Percentiles rank a stretch among this genome's conserved stretches.
These are phyloP conservation scores for Zaprionus vittiger DNA, from an alignment of 1,140 invertebrate genomes.

Conservation along the genomic window DNA sequence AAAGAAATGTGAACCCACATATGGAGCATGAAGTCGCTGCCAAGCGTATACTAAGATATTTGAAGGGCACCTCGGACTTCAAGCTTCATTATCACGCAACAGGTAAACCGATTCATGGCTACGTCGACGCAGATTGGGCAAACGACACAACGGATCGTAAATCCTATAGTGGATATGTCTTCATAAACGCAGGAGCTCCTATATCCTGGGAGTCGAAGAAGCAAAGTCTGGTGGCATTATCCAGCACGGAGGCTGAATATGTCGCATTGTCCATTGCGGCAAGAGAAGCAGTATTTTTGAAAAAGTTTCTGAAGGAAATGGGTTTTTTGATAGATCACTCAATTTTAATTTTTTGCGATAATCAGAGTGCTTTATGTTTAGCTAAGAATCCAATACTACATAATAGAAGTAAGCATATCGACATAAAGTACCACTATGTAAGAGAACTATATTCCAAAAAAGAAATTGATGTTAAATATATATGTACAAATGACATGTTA, in stretches of 20 bases:
- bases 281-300: too few species aligned
- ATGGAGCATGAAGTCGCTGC: slow-evolving; percentile 1
- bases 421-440: slow-evolving; percentile 35
- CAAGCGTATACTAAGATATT: too few species aligned
- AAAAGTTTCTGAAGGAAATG: slow-evolving; percentile 63
- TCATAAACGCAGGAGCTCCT: background rate
- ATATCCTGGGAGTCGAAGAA: slow-evolving; percentile 22
- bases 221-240: slow-evolving; percentile 55
- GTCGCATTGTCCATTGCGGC: slow-evolving; percentile 82
- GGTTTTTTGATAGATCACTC: slow-evolving; percentile 4
- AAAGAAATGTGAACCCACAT: slow-evolving; percentile 13
- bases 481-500: slow-evolving; percentile 31
- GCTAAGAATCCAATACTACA: slow-evolving; percentile 15
- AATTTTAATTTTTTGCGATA: slow-evolving; percentile 30
- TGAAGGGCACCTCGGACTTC: too few species aligned
- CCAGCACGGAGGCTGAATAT: slow-evolving; percentile 58
- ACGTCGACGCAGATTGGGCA: slow-evolving; percentile 36
- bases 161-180: slow-evolving; percentile 14
- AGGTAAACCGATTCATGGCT: slow-evolving; percentile 12
- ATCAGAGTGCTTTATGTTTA: slow-evolving; percentile 26
- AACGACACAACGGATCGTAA: slow-evolving; percentile 18
- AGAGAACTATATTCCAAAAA: slow-evolving; percentile 36
- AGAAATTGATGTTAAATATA: slow-evolving; percentile 40
- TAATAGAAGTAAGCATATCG: slow-evolving; percentile 40
- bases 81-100: slow-evolving; percentile 4